Evolutionary conservation across 1,140 invertebrate species (phyloP), one percentile per base, ranked within the genome.

Genomic region (Drosophila yakuba): DNA sequence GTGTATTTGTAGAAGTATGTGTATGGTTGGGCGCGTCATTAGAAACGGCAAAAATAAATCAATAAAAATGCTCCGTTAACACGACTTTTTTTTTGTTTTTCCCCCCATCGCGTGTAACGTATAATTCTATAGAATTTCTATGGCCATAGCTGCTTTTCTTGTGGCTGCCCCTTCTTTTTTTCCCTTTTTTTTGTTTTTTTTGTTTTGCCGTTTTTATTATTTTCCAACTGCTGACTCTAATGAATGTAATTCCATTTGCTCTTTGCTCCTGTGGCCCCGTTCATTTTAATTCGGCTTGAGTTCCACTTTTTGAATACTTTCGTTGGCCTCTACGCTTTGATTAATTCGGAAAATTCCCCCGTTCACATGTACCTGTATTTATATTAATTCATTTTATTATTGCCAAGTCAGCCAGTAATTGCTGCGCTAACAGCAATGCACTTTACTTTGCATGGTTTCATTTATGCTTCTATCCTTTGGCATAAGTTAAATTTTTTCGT

Each of bases 21-120:
- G 43, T 68, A 50, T 63, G 68, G 71, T 64, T 75, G 75, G 79
- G 62, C 79, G 69, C 84, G 84, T 82, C 79, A 86, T 88, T 88
- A 88, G 84, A 74, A 79, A 88, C 83, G 51, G 72, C 67, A 83
- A 80, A 88, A 88, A 88, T 78, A 88, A 88, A 88, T 88, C 83
- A 89, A 89, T 88, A 88, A 86, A 85, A 81, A 72, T 59, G 51
- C 67, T 76, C 61, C 77, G 71, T 78, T 75, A 85, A 71, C 60
- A 56, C 61, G 64, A 81, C 69, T 81, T 41, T 59, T 41, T 59
- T 48, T 51, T 73, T 74, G 58, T 43, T 71, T 57, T 17, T 20
- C 20, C 60, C 64, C 60, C 32, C 32, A 32, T 68, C 64, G 64
- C 64, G 60, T 68, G 64, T 68, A 68, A 66, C 61, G 64, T 43